Evolutionary conservation across 2,113 vertebrate genomes (phyloP), one percentile per base, ranked within the genome.

Genomic region (Bufo bufo): DNA sequence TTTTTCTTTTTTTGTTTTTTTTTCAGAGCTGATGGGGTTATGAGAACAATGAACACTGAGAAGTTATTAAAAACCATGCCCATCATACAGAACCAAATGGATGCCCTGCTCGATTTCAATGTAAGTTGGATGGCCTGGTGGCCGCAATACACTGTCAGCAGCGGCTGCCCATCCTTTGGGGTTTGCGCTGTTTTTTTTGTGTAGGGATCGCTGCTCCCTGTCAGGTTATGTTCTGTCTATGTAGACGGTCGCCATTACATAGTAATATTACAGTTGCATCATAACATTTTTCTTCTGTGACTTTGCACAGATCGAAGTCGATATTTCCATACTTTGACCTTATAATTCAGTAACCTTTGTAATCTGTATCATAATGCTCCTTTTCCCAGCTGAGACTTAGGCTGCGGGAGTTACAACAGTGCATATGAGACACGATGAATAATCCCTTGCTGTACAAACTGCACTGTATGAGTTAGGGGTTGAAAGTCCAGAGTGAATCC

Each of bases 1-100:
- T 90, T 33, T 33, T 33, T n/a, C n/a, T 33, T 33, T 33, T 33
- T 33, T 92, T 89, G 84, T 54, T 20, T 54, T 6, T 54, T 54
- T 54, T 47, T 85, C 90, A 99, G 98, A 89, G 97, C 98, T 92
- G 98, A 99, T 78, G 98, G 98, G 85, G 96, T 99, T 72, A 99
- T 99, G 98, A 97, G 98, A 93, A 98, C 96, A 91, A 99, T 99
- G 98, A 99, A 94, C 92, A 99, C 98, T 92, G 98, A 99, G 94
- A 99, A 99, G 91, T 96, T 98, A 61, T 90, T 98, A 85, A 98
- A 96, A 95, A 98, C 97, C 81, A 96, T 98, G 92, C 97, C 97
- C 59, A 97, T 99, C 92, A 97, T 98, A 91, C 95, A 96, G 86
- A 97, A 96, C 92, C 97, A 97, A 87, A 97, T 98, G 97, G 97